A percentile compares a stretch with the other conserved stretches of the same genome.
phyloP scores from a whole-genome alignment of 2,797 vertebrate species.

The Phalloptychus januarius region DNA sequence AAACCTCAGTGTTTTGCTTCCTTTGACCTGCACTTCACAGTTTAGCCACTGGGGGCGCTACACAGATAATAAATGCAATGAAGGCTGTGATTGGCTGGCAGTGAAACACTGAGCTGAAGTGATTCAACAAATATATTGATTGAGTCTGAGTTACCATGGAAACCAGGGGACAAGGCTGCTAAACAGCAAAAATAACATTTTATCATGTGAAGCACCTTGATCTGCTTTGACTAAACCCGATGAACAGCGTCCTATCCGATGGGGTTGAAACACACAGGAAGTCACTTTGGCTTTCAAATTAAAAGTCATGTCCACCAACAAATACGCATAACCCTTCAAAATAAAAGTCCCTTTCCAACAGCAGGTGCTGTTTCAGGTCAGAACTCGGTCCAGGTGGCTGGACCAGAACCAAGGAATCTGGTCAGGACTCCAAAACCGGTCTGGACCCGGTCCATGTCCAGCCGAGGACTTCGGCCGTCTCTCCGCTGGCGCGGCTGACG shows the following conservation, averaged over 20 bases:
- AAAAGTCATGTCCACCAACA: conserved; percentile 39
- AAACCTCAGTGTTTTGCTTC: not conserved
- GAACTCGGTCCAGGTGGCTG: conserved; percentile 32
- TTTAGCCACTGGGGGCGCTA: not conserved
- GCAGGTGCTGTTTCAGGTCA: conserved; percentile 3
- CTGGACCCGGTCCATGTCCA: conserved; percentile 53
- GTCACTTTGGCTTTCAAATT: conserved; percentile 69
- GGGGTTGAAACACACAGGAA: conserved; percentile 2
- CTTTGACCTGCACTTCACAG: not conserved
- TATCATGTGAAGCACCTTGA: too few relatives aligned
- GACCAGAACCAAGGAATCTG: conserved; percentile 31
- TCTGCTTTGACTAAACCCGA: too few relatives aligned
- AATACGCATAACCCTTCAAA: conserved; percentile 48
- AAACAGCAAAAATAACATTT: not conserved
- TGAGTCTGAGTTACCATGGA: not conserved
- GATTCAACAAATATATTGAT: not conserved
- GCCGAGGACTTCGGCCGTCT: conserved; percentile 28
- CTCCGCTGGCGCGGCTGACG: conserved; percentile 84
- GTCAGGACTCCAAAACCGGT: conserved; percentile 18
- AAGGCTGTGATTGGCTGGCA: not conserved
- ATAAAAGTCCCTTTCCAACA: conserved; percentile 8
- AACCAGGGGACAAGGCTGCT: not conserved
- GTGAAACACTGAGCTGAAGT: not conserved
- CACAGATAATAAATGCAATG: not conserved
- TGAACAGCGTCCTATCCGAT: too few relatives aligned